Conservation (phyloP, 2,797 vertebrate genomes). For the Enteromius radiatus region DNA sequence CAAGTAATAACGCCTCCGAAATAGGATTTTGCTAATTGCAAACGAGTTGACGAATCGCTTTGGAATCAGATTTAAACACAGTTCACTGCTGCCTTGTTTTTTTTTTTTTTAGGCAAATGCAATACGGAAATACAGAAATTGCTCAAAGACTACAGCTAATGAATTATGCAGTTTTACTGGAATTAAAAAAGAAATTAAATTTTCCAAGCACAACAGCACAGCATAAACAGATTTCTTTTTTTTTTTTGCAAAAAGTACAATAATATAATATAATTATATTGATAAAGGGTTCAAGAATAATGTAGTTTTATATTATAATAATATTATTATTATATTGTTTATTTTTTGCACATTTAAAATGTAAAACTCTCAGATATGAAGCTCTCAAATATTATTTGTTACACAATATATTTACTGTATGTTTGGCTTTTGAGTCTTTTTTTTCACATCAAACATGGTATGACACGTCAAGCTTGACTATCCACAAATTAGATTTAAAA, state of each 20-base stretch:
- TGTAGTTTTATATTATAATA: neutral
- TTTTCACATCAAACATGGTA: neutral
- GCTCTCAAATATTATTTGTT: neutral
- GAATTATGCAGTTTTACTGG: conserved; percentile 28
- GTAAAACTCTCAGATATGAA: too few species aligned
- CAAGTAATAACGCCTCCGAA: conserved; percentile 80
- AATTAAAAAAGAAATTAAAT: neutral
- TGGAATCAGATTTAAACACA: conserved; percentile 9
- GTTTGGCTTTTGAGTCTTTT: neutral
- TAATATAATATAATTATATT: neutral
- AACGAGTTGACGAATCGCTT: conserved; percentile 57
- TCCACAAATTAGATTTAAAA: neutral
- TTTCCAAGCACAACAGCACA: neutral
- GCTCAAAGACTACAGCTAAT: neutral
- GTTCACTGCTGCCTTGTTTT: neutral
- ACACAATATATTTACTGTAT: neutral
- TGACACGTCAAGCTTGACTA: neutral
- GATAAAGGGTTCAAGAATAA: neutral
- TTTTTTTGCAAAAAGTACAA: neutral
- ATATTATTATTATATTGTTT: neutral
- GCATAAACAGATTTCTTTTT: neutral
- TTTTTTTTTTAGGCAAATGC: neutral
- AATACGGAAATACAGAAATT: conserved; percentile 4
- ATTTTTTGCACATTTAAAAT: neutral
- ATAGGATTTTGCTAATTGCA: conserved; percentile 82